Percentiles rank a stretch among this genome's conserved stretches.
These are phyloP conservation scores for Hoplostethus mediterraneus DNA, from an alignment of 2,797 vertebrate species.

Conservation along the genomic window DNA sequence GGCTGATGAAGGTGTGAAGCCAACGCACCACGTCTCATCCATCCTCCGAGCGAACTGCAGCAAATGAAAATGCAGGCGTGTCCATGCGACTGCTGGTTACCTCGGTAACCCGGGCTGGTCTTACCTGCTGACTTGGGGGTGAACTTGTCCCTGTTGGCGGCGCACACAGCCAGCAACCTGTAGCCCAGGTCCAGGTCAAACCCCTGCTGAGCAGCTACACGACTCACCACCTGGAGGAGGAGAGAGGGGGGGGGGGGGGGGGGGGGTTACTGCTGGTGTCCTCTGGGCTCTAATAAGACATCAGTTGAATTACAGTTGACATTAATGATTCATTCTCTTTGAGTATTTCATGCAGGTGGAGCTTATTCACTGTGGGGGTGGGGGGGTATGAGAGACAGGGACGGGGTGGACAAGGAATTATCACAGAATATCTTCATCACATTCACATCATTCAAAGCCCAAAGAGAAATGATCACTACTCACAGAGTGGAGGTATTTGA, in stretches of 20 bases:
- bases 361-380: neutral
- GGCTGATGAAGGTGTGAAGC: conserved; percentile 19
- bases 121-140: conserved; percentile 99
- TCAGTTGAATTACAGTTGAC: neutral
- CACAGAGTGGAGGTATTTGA: too few species aligned
- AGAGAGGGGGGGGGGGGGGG: neutral
- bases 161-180: conserved; percentile 97
- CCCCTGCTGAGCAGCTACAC: conserved; percentile 97
- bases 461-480: too few species aligned
- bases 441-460: too few species aligned
- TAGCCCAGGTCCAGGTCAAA: conserved; percentile 99
- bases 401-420: too few species aligned
- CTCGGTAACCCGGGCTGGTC: conserved; percentile 55
- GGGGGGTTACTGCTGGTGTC: neutral
- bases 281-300: neutral
- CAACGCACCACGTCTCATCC: conserved; percentile 11
- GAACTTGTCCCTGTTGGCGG: conserved; percentile 99
- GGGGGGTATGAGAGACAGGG: neutral
- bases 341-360: neutral
- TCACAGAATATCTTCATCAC: too few species aligned
- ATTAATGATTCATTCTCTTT: neutral
- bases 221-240: conserved; percentile 92
- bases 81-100: conserved; percentile 49
- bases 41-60: conserved; percentile 26
- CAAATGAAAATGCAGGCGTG: conserved; percentile 49